These are phyloP conservation scores for Lysandra coridon DNA, from an alignment of 2,888 invertebrate species.

Conservation along the genomic window DNA sequence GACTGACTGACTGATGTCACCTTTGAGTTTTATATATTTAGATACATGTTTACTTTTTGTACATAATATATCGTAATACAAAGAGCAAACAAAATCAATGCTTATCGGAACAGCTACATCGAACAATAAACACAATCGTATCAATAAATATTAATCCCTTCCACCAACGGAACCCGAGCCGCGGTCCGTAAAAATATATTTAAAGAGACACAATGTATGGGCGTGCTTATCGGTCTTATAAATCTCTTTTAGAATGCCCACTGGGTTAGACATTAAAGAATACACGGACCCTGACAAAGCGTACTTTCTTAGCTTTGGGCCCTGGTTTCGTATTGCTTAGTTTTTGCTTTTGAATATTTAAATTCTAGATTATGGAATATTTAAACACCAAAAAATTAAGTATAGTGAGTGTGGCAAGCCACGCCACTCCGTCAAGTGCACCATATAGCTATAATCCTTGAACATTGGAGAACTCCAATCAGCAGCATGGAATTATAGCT, in stretches of 20 bases:
- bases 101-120: neutral
- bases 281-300: conserved; percentile 6
- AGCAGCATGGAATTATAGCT: no score
- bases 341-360: neutral
- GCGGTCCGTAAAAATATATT: conserved; percentile 11
- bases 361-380: no score
- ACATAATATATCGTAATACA: no score
- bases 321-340: neutral
- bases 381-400: no score
- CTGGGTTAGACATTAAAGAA: conserved; percentile 18
- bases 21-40: no score
- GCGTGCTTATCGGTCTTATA: conserved; percentile 20
- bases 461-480: no score
- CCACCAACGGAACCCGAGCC: neutral
- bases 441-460: no score
- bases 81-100: neutral
- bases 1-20: no score
- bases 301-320: neutral
- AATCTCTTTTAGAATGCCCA: conserved; percentile 26
- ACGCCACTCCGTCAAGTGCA: no score
- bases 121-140: conserved; percentile 1
- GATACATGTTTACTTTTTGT: no score
- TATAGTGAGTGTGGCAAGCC: no score
- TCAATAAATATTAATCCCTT: conserved; percentile 14
- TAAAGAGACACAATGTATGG: conserved; percentile 6